These are phyloP conservation scores for Melanotaenia pygmaea DNA, from an alignment of 2,797 vertebrate genomes.

Conservation along the genomic window DNA sequence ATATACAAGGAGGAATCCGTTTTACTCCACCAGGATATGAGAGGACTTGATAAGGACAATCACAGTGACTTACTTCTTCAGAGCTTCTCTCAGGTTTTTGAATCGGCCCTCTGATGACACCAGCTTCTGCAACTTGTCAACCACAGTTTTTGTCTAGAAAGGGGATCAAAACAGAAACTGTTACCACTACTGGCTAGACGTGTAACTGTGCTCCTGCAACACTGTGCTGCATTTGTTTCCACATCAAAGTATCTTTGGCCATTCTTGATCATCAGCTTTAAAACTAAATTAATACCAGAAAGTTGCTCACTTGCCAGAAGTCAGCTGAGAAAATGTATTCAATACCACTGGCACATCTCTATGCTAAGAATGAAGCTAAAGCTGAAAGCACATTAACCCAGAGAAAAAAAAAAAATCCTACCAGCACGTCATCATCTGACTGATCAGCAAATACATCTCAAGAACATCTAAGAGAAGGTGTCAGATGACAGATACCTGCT, in stretches of 20 bases:
- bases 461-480: neutral
- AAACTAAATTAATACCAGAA: neutral
- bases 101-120: slow-evolving; percentile 97
- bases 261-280: neutral
- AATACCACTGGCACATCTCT: neutral
- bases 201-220: neutral
- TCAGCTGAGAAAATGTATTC: neutral
- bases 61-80: slow-evolving; percentile 90
- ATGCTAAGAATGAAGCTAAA: neutral
- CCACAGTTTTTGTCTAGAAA: slow-evolving; percentile 92
- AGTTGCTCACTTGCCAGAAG: neutral
- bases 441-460: rapidly evolving
- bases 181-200: neutral
- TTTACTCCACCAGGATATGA: neutral
- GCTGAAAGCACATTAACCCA: too few species aligned
- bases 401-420: too few species aligned
- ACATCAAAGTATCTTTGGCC: neutral
- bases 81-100: slow-evolving; percentile 96
- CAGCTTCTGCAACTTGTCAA: slow-evolving; percentile 96
- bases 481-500: slow-evolving; percentile 85
- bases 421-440: neutral
- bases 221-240: neutral
- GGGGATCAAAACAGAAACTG: slow-evolving; percentile 14
- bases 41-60: neutral
- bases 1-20: neutral